phyloP scores from a whole-genome alignment of 2,888 invertebrate species.

The Laspeyria flexula region DNA sequence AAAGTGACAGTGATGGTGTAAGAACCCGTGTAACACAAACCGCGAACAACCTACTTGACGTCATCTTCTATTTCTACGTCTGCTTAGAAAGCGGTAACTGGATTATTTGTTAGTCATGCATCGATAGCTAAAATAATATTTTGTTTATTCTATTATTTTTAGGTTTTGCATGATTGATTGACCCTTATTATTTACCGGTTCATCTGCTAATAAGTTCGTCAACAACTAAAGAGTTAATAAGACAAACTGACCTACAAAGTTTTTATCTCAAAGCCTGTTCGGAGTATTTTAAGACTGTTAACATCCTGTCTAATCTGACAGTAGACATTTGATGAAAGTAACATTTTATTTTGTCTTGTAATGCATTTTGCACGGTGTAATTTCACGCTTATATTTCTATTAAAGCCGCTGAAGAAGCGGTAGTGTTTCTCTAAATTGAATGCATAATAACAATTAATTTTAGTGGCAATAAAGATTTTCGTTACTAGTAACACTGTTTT shows the following conservation, averaged over 20 bases:
- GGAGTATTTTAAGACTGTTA: no score
- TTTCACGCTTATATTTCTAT: not conserved
- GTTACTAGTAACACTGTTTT: no score
- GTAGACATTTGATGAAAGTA: not conserved
- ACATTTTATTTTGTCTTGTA: not conserved
- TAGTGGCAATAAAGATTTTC: not conserved
- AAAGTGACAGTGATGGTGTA: slow-evolving; percentile 30
- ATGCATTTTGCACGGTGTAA: slow-evolving; percentile 1
- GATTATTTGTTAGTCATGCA: slow-evolving; percentile 39
- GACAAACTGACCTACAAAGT: no score
- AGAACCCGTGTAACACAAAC: slow-evolving; percentile 29
- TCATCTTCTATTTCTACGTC: slow-evolving; percentile 35
- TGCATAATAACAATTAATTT: not conserved
- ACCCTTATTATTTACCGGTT: slow-evolving; percentile 28
- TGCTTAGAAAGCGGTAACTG: slow-evolving; percentile 40
- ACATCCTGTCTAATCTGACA: no score
- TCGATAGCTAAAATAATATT: slow-evolving; percentile 21
- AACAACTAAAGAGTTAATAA: slow-evolving; percentile 9
- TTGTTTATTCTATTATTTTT: slow-evolving; percentile 38
- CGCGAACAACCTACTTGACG: slow-evolving; percentile 20
- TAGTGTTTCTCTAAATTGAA: not conserved
- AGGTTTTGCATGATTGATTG: slow-evolving; percentile 27
- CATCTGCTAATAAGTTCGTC: slow-evolving; percentile 1
- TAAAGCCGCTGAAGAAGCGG: not conserved
- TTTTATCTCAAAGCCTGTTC: no score